Conservation (phyloP, 2,113 vertebrate species). For the Physeter macrocephalus region DNA sequence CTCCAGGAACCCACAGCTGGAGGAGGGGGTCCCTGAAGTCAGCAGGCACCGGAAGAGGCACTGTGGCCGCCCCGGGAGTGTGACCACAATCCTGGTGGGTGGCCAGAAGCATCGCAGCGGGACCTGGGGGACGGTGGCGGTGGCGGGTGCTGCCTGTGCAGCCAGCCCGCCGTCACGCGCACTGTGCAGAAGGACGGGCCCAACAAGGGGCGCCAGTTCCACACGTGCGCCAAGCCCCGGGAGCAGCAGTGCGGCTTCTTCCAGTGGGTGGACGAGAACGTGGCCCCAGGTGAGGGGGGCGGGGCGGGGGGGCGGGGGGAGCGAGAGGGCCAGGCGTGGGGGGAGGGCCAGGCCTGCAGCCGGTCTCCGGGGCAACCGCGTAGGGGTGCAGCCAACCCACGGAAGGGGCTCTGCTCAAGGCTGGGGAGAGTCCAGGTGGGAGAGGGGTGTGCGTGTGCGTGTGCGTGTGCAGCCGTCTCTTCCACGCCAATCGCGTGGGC, state of each 20-base stretch:
- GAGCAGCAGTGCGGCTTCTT: slow-evolving; percentile 97
- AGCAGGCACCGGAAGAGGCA: neutral
- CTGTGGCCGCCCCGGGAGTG: neutral
- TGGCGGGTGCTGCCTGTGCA: slow-evolving; percentile 82
- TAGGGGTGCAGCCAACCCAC: accelerated
- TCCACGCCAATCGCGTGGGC: accelerated
- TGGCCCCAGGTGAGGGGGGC: slow-evolving; percentile 79
- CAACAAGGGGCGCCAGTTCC: slow-evolving; percentile 92
- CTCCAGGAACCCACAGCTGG: no score
- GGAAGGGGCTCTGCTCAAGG: accelerated
- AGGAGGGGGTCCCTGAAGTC: neutral
- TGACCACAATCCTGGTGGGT: neutral
- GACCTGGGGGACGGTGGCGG: neutral
- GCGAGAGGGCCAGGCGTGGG: neutral
- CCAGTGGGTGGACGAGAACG: slow-evolving; percentile 92
- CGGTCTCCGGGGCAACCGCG: neutral
- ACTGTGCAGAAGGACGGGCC: slow-evolving; percentile 94
- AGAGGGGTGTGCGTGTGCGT: neutral
- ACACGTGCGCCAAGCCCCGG: slow-evolving; percentile 90
- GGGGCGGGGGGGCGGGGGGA: accelerated
- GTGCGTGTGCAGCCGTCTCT: accelerated
- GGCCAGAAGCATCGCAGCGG: neutral
- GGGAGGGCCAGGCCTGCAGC: neutral
- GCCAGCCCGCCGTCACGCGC: slow-evolving; percentile 81
- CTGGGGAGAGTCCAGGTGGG: neutral